Evolutionary conservation across 2,113 vertebrate species (phyloP), one percentile per base, ranked within the genome.

Genomic region (Lagopus leucura): DNA sequence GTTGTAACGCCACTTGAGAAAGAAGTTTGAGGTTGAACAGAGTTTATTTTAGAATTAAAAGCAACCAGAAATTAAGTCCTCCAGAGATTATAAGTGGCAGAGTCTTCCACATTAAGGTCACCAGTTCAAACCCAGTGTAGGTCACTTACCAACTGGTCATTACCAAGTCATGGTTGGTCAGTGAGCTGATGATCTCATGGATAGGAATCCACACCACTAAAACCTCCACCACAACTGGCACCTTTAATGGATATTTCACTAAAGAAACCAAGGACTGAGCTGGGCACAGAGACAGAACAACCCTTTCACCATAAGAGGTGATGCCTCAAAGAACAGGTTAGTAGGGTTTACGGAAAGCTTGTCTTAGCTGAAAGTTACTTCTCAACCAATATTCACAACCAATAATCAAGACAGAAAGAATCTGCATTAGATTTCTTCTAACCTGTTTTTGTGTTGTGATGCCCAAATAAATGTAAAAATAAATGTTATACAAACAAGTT

Each of bases 401-500:
- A 67, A 86, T 47, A 92, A 92, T 54, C 71, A 92, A 50, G 87
- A 82, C 32, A 85, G 75, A 76, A 93, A 95, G 85, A 69, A 94
- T 58, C 71, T 80, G 60, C 34, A 19, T 57, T 65, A 82, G 45
- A 88, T 91, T 93, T 52, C 40, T 88, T 92, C 28, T 90, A 80
- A 86, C 38, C 73, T 61, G 42, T 75, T 73, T 70, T 73, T 66
- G 58, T 27, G 22, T 76, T 73, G 34, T 67, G 91, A 96, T 87
- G 50, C 55, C 82, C 87, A 91, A 83, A 93, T 82, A 79, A 82
- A 92, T 85, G 79, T 61, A 58, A 50, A 88, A 86, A 78, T 87
- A 88, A 77, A 91, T 77, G 65, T 60, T 93, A 87, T 67, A 91
- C 79, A 93, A 95, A 96, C 94, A 96, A 95, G 60, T 82, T 95